Conservation (phyloP, 2,888 invertebrate genomes). For the Sarcophaga variegata region DNA sequence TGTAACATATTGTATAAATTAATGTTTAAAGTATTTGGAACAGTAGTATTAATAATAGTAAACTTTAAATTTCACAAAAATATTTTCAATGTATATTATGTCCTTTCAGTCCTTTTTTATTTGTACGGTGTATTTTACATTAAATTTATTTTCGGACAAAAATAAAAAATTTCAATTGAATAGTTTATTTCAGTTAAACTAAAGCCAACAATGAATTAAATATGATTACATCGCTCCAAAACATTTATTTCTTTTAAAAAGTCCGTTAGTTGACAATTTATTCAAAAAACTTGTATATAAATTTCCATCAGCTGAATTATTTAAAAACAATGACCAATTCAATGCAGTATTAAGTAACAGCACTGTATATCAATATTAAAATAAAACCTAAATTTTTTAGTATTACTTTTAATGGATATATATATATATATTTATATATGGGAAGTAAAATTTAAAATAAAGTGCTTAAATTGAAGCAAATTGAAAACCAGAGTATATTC, state of each 20-base stretch:
- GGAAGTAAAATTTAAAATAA: too few relatives aligned
- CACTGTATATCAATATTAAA: background rate
- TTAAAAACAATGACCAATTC: background rate
- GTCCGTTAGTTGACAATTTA: background rate
- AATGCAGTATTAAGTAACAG: background rate
- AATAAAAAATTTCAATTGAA: too few relatives aligned
- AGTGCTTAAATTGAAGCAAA: too few relatives aligned
- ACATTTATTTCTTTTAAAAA: background rate
- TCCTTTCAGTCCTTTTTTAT: background rate
- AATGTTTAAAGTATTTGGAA: background rate
- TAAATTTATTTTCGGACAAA: background rate
- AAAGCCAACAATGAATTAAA: background rate
- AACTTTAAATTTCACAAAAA: background rate
- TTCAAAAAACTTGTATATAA: too few relatives aligned
- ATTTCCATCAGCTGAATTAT: background rate
- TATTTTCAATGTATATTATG: background rate
- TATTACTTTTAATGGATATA: background rate
- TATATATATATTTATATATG: too few relatives aligned
- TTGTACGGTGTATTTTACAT: background rate
- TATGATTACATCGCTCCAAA: background rate
- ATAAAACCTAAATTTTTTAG: background rate
- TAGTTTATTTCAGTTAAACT: background rate
- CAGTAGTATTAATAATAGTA: background rate
- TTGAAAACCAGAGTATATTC: background rate
- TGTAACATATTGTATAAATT: background rate